These are phyloP conservation scores for Monarcha castaneiventris DNA, from an alignment of 2,113 vertebrate species.

Conservation along the genomic window DNA sequence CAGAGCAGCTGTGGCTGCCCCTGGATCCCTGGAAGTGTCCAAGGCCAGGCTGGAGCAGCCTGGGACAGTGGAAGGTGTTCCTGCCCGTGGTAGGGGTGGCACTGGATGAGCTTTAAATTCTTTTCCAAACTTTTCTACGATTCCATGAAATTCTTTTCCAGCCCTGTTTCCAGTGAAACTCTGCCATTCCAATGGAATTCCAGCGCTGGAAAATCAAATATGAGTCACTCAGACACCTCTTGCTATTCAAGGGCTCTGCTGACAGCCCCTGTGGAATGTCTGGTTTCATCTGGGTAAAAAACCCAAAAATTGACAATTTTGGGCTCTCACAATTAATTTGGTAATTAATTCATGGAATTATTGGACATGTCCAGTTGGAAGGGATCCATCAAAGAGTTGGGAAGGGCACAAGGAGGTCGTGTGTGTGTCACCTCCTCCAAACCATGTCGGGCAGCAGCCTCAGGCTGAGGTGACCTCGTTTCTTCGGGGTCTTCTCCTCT, in stretches of 20 bases:
- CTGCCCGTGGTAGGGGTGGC: neutral
- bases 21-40: neutral
- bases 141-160: neutral
- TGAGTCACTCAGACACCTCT: neutral
- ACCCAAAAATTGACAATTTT: neutral
- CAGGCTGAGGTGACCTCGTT: neutral
- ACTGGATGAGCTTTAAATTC: neutral
- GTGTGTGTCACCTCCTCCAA: neutral
- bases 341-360: neutral
- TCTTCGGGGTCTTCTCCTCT: neutral
- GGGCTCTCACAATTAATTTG: neutral
- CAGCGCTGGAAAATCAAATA: neutral
- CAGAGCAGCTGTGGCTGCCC: neutral
- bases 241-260: neutral
- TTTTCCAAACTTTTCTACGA: neutral
- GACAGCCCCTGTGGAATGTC: neutral
- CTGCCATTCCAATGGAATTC: neutral
- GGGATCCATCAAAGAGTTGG: neutral
- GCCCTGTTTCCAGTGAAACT: neutral
- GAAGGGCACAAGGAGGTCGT: neutral
- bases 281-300: too few species aligned
- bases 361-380: neutral
- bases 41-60: fast-evolving
- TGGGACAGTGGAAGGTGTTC: fast-evolving
- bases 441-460: fast-evolving